A percentile compares a stretch with the other conserved stretches of the same genome.
Conservation (phyloP, 2,113 vertebrate genomes). For the Oreotrochilus melanogaster region DNA sequence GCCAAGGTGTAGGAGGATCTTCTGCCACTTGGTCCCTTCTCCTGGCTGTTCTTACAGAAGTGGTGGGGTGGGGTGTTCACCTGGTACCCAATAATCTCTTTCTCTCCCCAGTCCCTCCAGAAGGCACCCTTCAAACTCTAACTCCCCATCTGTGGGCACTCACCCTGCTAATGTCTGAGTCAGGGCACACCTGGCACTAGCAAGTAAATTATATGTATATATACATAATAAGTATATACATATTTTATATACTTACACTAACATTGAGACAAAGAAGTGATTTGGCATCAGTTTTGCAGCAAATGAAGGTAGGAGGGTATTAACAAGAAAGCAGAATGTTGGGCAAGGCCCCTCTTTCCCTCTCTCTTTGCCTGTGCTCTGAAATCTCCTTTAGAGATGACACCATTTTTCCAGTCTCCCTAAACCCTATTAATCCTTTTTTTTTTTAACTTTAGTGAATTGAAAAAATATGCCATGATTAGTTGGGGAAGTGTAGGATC, state of each 20-base stretch:
- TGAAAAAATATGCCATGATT: not conserved
- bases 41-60: not conserved
- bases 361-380: not conserved
- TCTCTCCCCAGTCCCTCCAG: not conserved
- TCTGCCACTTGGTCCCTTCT: not conserved
- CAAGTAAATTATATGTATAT: not conserved
- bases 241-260: not conserved
- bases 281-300: not conserved
- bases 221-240: accelerated
- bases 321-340: not conserved
- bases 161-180: not conserved
- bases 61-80: not conserved
- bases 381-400: not conserved
- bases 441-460: not conserved
- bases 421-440: not conserved
- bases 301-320: not conserved
- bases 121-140: accelerated
- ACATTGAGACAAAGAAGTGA: not conserved
- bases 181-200: not conserved
- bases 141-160: not conserved
- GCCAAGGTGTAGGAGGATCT: not conserved
- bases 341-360: not conserved
- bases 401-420: not conserved
- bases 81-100: accelerated
- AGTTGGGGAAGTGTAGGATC: not conserved